Percentiles rank a stretch among this genome's conserved stretches.
phyloP scores from a whole-genome alignment of 2,113 vertebrate genomes.

The Daubentonia madagascariensis region DNA sequence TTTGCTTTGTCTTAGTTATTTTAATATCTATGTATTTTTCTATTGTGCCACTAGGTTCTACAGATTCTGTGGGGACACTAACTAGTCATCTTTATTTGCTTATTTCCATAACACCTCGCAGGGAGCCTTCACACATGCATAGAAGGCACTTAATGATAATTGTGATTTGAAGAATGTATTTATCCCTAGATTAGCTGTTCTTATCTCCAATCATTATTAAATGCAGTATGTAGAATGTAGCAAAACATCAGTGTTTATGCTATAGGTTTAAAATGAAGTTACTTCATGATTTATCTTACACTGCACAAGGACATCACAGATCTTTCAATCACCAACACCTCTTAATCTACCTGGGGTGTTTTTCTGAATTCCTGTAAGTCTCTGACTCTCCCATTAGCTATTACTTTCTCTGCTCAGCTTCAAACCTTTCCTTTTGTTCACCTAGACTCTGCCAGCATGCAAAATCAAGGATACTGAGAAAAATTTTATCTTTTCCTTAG shows the following conservation, averaged over 20 bases:
- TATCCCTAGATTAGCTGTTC: background rate
- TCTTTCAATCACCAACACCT: background rate
- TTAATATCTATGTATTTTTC: background rate
- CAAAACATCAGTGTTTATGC: background rate
- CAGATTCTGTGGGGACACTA: background rate
- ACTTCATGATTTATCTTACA: background rate
- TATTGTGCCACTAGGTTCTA: background rate
- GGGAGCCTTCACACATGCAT: background rate
- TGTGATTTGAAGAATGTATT: background rate
- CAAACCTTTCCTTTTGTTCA: background rate
- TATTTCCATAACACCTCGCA: background rate
- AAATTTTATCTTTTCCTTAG: background rate
- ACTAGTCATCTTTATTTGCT: background rate
- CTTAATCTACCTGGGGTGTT: background rate
- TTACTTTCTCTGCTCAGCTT: background rate
- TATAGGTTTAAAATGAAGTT: constrained; percentile 1
- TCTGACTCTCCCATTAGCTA: background rate
- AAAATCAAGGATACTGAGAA: background rate
- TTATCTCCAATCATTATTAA: background rate
- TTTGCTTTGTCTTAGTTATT: background rate
- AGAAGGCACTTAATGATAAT: background rate
- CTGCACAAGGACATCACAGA: background rate
- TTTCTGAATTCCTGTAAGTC: background rate
- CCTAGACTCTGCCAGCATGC: background rate
- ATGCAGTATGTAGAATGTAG: background rate